Conservation (phyloP, 1,140 invertebrate genomes). For the Nymphalis io region DNA sequence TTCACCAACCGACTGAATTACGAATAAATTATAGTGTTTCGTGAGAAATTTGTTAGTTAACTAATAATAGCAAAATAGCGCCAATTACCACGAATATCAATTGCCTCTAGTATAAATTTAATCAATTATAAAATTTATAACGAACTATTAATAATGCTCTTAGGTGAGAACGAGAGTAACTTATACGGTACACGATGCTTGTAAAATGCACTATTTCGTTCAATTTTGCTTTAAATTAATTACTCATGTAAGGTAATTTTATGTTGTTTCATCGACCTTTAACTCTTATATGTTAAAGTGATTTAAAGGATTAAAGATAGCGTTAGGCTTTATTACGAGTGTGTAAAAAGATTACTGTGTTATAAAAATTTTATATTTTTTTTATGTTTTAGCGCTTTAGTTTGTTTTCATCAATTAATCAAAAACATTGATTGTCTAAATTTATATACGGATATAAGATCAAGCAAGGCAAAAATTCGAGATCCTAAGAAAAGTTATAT, state of each 20-base stretch:
- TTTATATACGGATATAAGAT: too few species aligned
- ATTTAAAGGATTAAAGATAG: too few species aligned
- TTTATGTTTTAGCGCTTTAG: too few species aligned
- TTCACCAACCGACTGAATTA: slow-evolving; percentile 8
- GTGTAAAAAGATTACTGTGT: too few species aligned
- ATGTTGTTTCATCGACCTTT: too few species aligned
- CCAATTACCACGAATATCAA: background rate
- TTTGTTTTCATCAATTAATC: too few species aligned
- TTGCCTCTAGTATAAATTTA: background rate
- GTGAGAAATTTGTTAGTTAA: slow-evolving; percentile 15
- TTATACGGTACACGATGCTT: background rate
- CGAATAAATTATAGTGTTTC: slow-evolving; percentile 13
- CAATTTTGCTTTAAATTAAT: background rate
- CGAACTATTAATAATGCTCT: background rate
- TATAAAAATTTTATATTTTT: too few species aligned
- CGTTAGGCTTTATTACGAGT: too few species aligned
- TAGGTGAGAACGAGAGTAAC: slow-evolving; percentile 5
- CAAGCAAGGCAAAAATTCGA: background rate
- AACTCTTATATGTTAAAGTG: too few species aligned
- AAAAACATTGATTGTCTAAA: too few species aligned
- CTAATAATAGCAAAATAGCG: background rate
- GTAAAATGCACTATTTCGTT: background rate
- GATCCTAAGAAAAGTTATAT: background rate
- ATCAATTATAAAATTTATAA: slow-evolving; percentile 5
- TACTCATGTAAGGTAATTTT: too few species aligned